Evolutionary conservation across 2,797 vertebrate species (phyloP), one percentile per base, ranked within the genome.

Genomic region (Tapera naevia): DNA sequence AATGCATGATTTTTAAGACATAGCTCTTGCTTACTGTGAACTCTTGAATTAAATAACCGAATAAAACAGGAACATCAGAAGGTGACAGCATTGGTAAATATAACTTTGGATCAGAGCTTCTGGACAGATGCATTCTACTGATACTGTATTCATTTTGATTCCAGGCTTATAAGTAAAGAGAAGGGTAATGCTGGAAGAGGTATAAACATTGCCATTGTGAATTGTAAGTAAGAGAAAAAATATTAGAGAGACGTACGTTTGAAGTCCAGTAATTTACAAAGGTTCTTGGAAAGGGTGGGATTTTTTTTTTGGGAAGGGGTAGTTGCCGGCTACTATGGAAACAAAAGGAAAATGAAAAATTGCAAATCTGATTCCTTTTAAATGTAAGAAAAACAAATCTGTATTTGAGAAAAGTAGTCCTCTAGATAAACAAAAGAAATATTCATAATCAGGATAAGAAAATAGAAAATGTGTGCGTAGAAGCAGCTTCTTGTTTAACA

Each of bases 151-250:
- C 88, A 17, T 93, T 95, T 95, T 6, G 2, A 39, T 98, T 98
- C 80, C 94, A 98, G 98, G 70, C 91, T 98, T 30, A n/a, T 98
- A 35, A 97, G 91, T 28, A 82, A 94, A 86, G 37, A 50, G 86
- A 94, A 82, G 27, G 71, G 72, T 45, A 94, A 95, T 33, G 91
- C n/a, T 60, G 91, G 62, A 74, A 97, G 97, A 95, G 98, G 98
- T 33, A 98, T 98, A 87, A 98, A 98, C 53, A 94, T 98, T 71
- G 98, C 97, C 58, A 17, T 95, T 65, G 95, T 98, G 76, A 85
- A 97, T 60, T 98, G 98, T 98, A 93, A 98, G 98, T 98, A 86
- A 33, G 25, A 93, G 27, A 43, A 86, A 78, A 66, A 62, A 15
- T 16, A 7, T 41, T 65, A 50, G 27, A 86, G 15, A 72, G 2